Evolutionary conservation across 2,888 invertebrate species (phyloP), one percentile per base, ranked within the genome.

Genomic region (Leucophenga montana): DNA sequence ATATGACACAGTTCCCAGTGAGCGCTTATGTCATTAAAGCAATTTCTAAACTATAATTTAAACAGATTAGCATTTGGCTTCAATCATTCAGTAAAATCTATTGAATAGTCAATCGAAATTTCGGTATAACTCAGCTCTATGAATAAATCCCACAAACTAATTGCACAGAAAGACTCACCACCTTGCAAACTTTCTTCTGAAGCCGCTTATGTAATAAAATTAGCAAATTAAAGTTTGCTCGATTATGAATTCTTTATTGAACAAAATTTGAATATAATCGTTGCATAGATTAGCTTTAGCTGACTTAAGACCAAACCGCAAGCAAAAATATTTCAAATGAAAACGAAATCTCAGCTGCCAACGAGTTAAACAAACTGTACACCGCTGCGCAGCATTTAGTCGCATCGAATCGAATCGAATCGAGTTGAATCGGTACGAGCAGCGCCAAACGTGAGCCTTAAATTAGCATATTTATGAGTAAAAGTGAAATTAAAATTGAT

Each of bases 401-500:
- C 14, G 48, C 69, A 66, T 68, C 66, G 68, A 31, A n/a, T n/a
- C n/a, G n/a, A n/a, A n/a, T n/a, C 27, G 27, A 2, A 27, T 22
- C n/a, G 39, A 70, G 68, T 56, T 59, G 13, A 31, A 31, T 0
- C 27, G 22, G 5, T 18, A 20, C 20, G 33, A 44, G 66, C 46
- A 9, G 54, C 48, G 56, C 11, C 59, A 68, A 72, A 77, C 77
- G 72, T 85, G 78, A 77, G 73, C 74, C 68, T 73, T 61, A 75
- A 70, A 84, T 84, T 84, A 84, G 78, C 84, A 84, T 84, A 85
- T 85, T 84, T 78, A 84, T 85, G 84, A 81, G 82, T 84, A 84
- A 85, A 84, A 84, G 85, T 84, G 85, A 85, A 84, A 85, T 81
- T 85, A 80, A 79, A 72, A 79, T 74, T 67, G 72, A 74, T 69